Conservation (phyloP, 2,797 vertebrate species). For the Alca torda region DNA sequence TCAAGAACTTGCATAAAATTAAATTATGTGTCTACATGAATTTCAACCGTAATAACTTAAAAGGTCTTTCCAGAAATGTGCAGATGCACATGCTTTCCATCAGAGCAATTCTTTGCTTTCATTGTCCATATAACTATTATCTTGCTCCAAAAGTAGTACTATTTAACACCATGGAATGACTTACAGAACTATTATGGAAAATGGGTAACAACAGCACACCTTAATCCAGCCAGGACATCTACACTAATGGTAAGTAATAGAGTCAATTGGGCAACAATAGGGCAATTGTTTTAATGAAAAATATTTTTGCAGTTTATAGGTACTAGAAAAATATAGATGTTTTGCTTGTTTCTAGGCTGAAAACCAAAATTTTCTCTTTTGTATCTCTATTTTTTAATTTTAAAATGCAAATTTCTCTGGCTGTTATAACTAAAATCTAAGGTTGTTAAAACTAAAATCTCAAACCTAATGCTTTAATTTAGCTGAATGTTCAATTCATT, state of each 20-base stretch:
- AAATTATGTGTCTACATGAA: background rate
- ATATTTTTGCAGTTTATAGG: background rate
- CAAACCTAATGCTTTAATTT: background rate
- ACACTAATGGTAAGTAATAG: background rate
- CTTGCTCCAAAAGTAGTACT: background rate
- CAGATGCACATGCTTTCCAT: background rate
- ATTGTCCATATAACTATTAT: background rate
- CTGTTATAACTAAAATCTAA: background rate
- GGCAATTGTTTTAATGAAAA: background rate
- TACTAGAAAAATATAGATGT: background rate
- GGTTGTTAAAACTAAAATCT: background rate
- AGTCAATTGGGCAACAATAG: background rate
- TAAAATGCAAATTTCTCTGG: background rate
- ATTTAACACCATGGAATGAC: background rate
- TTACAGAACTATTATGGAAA: background rate
- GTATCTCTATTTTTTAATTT: background rate
- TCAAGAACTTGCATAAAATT: background rate
- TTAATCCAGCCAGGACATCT: background rate
- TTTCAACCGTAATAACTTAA: background rate
- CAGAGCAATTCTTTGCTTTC: background rate
- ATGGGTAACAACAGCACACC: background rate
- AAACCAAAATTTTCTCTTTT: background rate
- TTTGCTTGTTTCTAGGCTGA: background rate
- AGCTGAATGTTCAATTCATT: background rate
- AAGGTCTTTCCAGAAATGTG: background rate